Evolutionary conservation across 2,113 vertebrate genomes (phyloP).

Genomic region (Dasypus novemcinctus): DNA sequence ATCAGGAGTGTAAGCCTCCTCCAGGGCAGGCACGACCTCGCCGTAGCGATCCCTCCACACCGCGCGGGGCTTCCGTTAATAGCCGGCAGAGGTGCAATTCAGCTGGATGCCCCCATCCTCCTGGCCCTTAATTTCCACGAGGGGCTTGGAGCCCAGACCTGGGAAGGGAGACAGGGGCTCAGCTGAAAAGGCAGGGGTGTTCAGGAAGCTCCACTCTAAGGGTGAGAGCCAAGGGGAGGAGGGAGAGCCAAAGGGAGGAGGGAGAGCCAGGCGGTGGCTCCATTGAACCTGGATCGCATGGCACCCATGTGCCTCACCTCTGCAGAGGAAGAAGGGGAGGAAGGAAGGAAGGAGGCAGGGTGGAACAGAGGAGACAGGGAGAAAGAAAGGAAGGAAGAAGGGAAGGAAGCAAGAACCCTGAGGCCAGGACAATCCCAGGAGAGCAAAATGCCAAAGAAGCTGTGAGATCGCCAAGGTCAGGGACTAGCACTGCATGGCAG

Average conservation of each 20-base stretch:
- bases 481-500: neutral
- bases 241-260: neutral
- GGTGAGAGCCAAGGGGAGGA: too few species aligned
- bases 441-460: neutral
- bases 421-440: too few species aligned
- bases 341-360: neutral
- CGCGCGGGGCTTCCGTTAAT: slow-evolving; percentile 31
- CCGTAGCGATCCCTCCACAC: slow-evolving; percentile 55
- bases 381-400: too few species aligned
- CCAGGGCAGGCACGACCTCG: neutral
- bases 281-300: neutral
- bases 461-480: neutral
- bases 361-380: too few species aligned
- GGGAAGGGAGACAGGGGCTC: neutral
- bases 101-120: slow-evolving; percentile 49
- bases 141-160: slow-evolving; percentile 64
- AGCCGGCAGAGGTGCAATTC: slow-evolving; percentile 67
- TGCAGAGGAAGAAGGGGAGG: neutral
- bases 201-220: neutral
- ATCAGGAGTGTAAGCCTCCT: neutral
- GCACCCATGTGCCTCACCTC: neutral
- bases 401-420: too few species aligned
- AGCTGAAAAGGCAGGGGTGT: neutral
- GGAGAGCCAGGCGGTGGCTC: neutral
- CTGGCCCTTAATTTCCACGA: slow-evolving; percentile 26